Evolutionary conservation across 1,140 invertebrate genomes (phyloP).

Genomic region (Tetranychus cinnabarinus): DNA sequence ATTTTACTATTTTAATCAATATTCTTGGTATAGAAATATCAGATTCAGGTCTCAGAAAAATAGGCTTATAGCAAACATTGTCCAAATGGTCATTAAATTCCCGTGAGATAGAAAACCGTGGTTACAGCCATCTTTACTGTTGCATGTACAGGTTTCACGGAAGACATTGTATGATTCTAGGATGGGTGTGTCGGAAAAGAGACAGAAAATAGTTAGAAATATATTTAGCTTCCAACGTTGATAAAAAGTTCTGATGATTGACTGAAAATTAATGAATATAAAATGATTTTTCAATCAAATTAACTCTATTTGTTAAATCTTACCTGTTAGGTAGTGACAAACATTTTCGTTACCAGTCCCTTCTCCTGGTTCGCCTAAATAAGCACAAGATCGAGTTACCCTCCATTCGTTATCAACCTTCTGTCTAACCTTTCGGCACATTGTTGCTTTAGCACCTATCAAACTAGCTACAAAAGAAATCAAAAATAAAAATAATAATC

Average conservation of each 20-base stretch:
- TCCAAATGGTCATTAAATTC: too few species aligned
- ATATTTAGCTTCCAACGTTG: too few species aligned
- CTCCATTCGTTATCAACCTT: conserved; percentile 79
- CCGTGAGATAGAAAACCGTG: background rate
- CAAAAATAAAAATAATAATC: background rate
- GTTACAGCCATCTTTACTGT: conserved; percentile 72
- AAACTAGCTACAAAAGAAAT: background rate
- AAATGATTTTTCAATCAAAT: background rate
- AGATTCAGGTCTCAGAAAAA: too few species aligned
- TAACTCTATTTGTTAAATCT: background rate
- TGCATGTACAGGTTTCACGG: conserved; percentile 44
- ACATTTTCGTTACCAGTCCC: conserved; percentile 57
- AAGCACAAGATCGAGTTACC: conserved; percentile 67
- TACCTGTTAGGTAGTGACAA: conserved; percentile 61
- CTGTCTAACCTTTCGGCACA: conserved; percentile 78
- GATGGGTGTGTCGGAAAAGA: background rate
- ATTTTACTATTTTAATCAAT: background rate
- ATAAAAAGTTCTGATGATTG: too few species aligned
- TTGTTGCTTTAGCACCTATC: conserved; percentile 27
- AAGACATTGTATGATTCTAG: conserved; percentile 59
- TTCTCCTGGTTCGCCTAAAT: conserved; percentile 66
- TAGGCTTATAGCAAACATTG: too few species aligned
- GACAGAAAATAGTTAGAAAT: background rate
- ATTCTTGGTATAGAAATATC: too few species aligned
- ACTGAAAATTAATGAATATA: too few species aligned